Evolutionary conservation across 2,113 vertebrate species (phyloP).

Genomic region (Manacus vitellinus): DNA sequence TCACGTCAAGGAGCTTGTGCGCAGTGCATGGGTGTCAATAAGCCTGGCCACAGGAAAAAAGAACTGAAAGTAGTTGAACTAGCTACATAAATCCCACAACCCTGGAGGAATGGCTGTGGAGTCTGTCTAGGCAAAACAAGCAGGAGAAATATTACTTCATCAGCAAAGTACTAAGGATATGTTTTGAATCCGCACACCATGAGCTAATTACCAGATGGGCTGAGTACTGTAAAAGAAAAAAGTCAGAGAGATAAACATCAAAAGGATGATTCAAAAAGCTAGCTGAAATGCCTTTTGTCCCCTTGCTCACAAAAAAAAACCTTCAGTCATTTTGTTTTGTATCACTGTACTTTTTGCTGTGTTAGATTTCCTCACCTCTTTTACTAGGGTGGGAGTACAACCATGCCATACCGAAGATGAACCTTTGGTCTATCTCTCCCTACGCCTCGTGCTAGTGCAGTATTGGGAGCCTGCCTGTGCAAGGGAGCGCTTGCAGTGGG

Average conservation of each 20-base stretch:
- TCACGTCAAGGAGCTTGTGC: not conserved
- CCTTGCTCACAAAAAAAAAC: not conserved
- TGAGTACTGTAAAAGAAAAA: not conserved
- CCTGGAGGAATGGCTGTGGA: not conserved
- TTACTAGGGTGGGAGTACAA: not conserved
- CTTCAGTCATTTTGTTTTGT: not conserved
- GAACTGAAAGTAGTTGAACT: not conserved
- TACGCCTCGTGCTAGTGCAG: accelerated
- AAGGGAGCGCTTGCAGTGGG: not conserved
- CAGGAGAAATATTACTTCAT: not conserved
- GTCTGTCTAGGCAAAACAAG: not conserved
- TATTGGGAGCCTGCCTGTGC: not conserved
- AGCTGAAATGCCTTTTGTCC: slow-evolving; percentile 12
- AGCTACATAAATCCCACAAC: not conserved
- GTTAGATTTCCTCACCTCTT: not conserved
- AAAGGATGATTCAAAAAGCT: not conserved
- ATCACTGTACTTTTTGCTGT: not conserved
- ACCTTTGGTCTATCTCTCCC: not conserved
- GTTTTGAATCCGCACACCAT: slow-evolving; percentile 2
- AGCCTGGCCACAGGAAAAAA: not conserved
- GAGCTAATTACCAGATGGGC: not conserved
- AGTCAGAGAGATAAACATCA: not conserved
- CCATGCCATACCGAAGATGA: not conserved
- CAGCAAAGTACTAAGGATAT: not conserved
- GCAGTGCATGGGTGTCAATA: not conserved